Evolutionary conservation across 2,113 vertebrate genomes (phyloP), one percentile per base, ranked within the genome.

Genomic region (Arvicanthis niloticus): DNA sequence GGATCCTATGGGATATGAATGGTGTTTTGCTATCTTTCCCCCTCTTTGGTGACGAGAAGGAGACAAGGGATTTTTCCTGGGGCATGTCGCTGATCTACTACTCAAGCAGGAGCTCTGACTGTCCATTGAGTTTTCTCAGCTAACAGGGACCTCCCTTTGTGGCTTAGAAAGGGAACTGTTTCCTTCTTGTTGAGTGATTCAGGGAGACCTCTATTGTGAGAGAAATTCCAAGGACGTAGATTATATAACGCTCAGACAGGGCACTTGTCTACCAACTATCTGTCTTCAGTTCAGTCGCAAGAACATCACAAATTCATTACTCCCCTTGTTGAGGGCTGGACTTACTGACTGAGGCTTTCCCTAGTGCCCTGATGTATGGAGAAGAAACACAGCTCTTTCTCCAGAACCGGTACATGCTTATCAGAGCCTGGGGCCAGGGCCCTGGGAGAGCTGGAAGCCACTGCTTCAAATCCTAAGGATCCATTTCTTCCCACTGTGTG

Each of bases 151-250:
- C 70, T 75, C 37, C 48, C 19, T 80, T 12, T 86, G 48, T 76
- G 89, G 26, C 29, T 88, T 31, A 91, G 67, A 48, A 34, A 77
- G 34, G 90, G 15, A 91, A 45, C 34, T 0, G 0, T 21, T 80
- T 34, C 82, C 58, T 94, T 95, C 84, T 88, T 42, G 48, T 60
- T 65, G n/a, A 96, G 86, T 7, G 91, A 56, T 90, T 73, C 58
- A 91, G 62, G 37, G 56, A 62, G 48, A 48, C 19, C 37, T 87
- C 17, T 40, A 75, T 17, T 45, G 93, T 95, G 53, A 94, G 88
- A 94, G 48, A 37, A 89, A 82, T 26, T 19, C 12, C 40, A 31
- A 58, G 16, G n/a, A 12, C 1, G 2, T 34, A n/a, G 10, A 3
- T 10, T 48, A 11, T 22, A 53, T 51, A 51, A 11, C 16, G 65